Evolutionary conservation across 2,888 invertebrate genomes (phyloP), one percentile per base, ranked within the genome.

Genomic region (Phaonia tiefii): DNA sequence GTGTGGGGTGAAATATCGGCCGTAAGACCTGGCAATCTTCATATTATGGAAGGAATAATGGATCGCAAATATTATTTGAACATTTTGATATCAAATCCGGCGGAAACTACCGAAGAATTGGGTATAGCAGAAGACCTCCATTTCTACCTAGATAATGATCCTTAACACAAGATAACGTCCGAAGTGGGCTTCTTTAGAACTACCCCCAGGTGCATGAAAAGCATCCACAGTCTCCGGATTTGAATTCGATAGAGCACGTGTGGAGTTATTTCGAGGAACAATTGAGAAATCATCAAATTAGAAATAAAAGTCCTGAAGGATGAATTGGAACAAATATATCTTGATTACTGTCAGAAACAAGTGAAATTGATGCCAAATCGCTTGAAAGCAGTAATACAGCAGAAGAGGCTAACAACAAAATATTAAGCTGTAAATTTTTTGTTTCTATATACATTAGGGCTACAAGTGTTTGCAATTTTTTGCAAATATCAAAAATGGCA

Each of bases 171-270:
- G n/a, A n/a, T n/a, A n/a, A n/a, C n/a, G 70, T 76, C 15, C 54
- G 70, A 46, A 60, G 63, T 25, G 83, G 83, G 82, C 42, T 83
- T 15, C 69, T 84, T 2, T 83, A 79, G 1, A 82, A 84, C 42
- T 84, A 76, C 54, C 75, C 66, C 13, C 78, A 79, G 20, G 80
- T 81, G 0, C 54, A 81, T 39, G 69, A 82, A 80, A 83, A 79
- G 7, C 78, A 78, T 20, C 74, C 75, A 8, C 80, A 80, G 26
- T 72, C 67, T 17, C 77, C 82, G 26, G 77, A 73, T 44, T n/a
- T 63, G n/a, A 63, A 73, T 51, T 11, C 46, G 22, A 73, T 73
- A 46, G 63, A 77, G 51, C 74, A 79, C n/a, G n/a, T n/a, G n/a
- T n/a, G n/a, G n/a, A n/a, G n/a, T n/a, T n/a, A n/a, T n/a, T n/a